Percentiles rank a stretch among this genome's conserved stretches.
Conservation (phyloP, 1,140 invertebrate species). For the Leptonema lineaticorne region DNA sequence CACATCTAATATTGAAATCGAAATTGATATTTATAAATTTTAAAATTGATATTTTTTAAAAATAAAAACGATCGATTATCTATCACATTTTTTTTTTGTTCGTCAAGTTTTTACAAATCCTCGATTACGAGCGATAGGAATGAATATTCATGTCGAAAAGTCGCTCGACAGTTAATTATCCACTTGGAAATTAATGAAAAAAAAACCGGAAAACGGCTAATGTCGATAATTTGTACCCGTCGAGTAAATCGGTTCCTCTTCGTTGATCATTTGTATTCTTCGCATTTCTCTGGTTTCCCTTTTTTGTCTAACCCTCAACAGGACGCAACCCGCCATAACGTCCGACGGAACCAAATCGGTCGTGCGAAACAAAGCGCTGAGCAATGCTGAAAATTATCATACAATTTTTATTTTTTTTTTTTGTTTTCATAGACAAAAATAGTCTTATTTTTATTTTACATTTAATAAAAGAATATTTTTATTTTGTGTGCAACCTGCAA, state of each 20-base stretch:
- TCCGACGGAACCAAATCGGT: slow-evolving; percentile 88
- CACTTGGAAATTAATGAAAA: no score
- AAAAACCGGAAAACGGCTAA: no score
- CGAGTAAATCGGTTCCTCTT: slow-evolving; percentile 67
- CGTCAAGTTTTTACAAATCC: no score
- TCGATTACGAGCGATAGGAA: no score
- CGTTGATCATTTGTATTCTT: slow-evolving; percentile 66
- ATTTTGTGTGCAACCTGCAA: slow-evolving; percentile 62
- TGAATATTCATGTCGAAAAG: no score
- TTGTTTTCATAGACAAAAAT: not conserved
- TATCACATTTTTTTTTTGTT: no score
- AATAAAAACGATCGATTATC: no score
- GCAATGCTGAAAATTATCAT: slow-evolving; percentile 58
- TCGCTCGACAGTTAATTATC: no score
- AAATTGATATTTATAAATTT: no score
- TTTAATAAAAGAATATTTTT: not conserved
- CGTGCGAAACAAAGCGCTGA: slow-evolving; percentile 76
- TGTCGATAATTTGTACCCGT: slow-evolving; percentile 51
- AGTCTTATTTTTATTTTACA: not conserved
- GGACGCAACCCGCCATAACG: slow-evolving; percentile 80
- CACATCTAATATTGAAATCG: no score
- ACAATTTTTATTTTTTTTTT: not conserved
- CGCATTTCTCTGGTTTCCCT: slow-evolving; percentile 68
- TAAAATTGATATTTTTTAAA: no score
- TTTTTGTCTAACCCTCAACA: slow-evolving; percentile 74